Base-by-base conservation (phyloP, 2,113 vertebrate species). In the Cephalopholis sonnerati region DNA sequence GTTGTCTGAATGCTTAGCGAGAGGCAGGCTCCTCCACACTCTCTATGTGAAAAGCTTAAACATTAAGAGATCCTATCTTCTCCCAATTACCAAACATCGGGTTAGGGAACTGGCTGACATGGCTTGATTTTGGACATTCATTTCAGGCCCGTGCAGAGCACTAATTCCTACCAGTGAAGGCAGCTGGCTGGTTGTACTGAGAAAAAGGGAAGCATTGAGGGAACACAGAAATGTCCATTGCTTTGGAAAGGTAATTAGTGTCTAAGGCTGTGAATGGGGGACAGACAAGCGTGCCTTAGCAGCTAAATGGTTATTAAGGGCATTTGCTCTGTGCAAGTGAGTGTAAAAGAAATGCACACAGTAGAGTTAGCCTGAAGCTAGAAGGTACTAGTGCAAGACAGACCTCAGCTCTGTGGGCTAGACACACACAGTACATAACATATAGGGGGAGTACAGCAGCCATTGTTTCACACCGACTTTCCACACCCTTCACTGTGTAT, bases 291-390 rank as follows among this genome's bases (percentile, higher is more conserved):
- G 90, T 94, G 94, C 93, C 88, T 86, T 82, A 84, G 94, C 93
- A 91, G 90, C 93, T 94, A 94, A 95, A 95, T 94, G 93, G 91
- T 93, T 94, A 91, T 93, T 94, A 94, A 94, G 89, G 85, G 76
- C 92, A 91, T 94, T 94, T 90, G 77, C 91, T 91, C 90, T 80
- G 85, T 85, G 82, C 86, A 86, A 87, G 89, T 77, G 87, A 87
- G 91, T 90, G 86, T 86, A 89, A 87, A 86, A 72, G 76, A 88
- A 89, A 84, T 72, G 69, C 83, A 93, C 71, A 84, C 58, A 90
- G 69, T 74, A 57, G 74, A 74, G 77, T 78, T 78, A 66, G 90
- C 74, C 83, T 74, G 48, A 81, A 83, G 79, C 84, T 81, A 66
- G 58, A 73, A 81, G 83, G 66, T 79, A 87, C 67, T 81, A 48